A percentile compares a stretch with the other conserved stretches of the same genome.
phyloP scores from a whole-genome alignment of 1,140 invertebrate genomes.

The Drosophila erecta region DNA sequence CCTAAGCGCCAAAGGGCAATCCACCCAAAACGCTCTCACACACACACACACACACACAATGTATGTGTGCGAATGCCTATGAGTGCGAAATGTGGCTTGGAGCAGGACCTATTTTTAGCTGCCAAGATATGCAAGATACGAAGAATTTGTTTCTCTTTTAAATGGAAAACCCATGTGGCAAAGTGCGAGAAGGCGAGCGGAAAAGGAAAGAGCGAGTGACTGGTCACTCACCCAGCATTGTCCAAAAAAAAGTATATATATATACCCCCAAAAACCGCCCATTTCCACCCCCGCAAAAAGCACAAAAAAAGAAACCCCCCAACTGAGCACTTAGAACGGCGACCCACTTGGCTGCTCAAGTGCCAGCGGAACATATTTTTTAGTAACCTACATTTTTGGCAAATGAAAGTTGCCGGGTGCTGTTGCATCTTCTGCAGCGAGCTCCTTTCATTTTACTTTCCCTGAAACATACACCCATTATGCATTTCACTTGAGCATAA shows the following conservation, averaged over 20 bases:
- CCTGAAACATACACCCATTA: neutral
- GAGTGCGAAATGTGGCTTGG: constrained; percentile 11
- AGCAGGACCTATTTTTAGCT: constrained; percentile 48
- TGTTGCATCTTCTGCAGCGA: constrained; percentile 19
- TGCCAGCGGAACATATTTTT: constrained; percentile 51
- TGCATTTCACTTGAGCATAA: too few relatives aligned
- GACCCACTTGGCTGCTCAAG: constrained; percentile 60
- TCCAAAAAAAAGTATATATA: neutral
- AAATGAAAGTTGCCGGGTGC: constrained; percentile 58
- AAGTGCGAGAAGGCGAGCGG: neutral
- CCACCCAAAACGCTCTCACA: constrained; percentile 21
- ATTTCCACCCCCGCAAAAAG: neutral
- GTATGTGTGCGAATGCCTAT: neutral
- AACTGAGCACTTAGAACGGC: constrained; percentile 38
- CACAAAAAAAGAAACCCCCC: neutral
- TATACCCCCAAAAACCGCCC: neutral
- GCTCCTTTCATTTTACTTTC: neutral
- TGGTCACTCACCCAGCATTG: constrained; percentile 47
- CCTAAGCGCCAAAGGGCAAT: constrained; percentile 54
- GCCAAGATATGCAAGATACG: constrained; percentile 36
- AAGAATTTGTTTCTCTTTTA: constrained; percentile 37
- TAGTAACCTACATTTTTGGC: constrained; percentile 73
- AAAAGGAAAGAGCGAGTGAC: neutral
- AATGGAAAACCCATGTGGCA: constrained; percentile 22
- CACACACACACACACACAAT: constrained; percentile 1